Base-by-base conservation (phyloP, 2,888 invertebrate genomes). In the Idaea aversata region DNA sequence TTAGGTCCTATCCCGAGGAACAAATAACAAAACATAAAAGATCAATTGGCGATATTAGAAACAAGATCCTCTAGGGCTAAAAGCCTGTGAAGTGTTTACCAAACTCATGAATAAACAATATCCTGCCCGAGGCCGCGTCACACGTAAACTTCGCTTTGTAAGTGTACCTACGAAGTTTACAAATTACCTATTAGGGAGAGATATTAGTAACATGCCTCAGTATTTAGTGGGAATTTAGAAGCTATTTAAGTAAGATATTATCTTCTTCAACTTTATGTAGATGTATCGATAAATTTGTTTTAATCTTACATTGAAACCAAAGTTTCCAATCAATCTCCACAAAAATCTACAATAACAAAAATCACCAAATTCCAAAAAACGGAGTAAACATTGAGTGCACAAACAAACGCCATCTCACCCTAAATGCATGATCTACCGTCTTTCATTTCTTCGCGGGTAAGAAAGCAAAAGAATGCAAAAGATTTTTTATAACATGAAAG, bases 41-140 rank as follows among this genome's bases (percentile, higher is more conserved):
- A 47, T 47, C 47, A 47, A 47, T 47, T 47, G 47, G 47, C 10
- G 47, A 47, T 47, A 47, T 47, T 47, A 47, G 47, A 47, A 47
- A 13, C 47, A 47, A 47, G 47, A 47, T 47, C 47, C 47, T 47
- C 47, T 47, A 47, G 47, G 47, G 47, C 47, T 10, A 47, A 47
- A 10, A 47, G 47, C 4, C 47, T 47, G 47, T 47, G 47, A 47
- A 47, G 47, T 47, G 47, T 47, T 85, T 80, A 77, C 75, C 73
- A 74, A 75, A 73, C 77, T 78, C 80, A 85, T 85, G 81, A 86
- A 86, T 86, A 86, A 81, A 82, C 81, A 86, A 70, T 71, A 65
- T 72, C 74, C 66, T 67, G 58, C 67, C 78, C 65, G 67, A 71
- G 69, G 72, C 65, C 73, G 69, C 57, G 68, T 74, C 69, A 65